A percentile compares a stretch with the other conserved stretches of the same genome.
Evolutionary conservation across 2,113 vertebrate genomes (phyloP).

Genomic region (Petaurus breviceps): DNA sequence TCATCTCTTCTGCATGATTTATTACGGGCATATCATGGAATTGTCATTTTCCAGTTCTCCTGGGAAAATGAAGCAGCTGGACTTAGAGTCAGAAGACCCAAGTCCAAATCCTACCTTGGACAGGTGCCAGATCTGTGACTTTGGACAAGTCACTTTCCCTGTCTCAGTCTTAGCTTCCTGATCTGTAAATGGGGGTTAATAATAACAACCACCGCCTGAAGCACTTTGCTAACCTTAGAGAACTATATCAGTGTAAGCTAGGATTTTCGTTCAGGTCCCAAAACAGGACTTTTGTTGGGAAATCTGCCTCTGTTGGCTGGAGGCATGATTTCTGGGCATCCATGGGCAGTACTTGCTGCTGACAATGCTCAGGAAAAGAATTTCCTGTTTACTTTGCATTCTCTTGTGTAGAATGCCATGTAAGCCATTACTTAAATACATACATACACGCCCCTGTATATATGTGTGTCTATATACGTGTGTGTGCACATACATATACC

Average conservation of each 20-base stretch:
- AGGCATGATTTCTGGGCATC: constrained; percentile 1
- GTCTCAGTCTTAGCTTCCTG: no score
- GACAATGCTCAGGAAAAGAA: neutral
- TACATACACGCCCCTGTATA: no score
- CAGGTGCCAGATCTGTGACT: neutral
- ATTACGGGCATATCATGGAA: neutral
- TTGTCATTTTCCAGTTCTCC: neutral
- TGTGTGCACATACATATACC: no score
- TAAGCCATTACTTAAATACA: neutral
- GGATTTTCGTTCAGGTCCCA: neutral
- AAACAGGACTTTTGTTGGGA: neutral
- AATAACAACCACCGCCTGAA: no score
- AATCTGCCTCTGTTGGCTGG: neutral
- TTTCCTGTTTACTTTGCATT: constrained; percentile 8
- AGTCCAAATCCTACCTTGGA: neutral
- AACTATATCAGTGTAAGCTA: neutral
- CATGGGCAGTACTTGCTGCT: constrained; percentile 7
- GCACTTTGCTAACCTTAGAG: no score
- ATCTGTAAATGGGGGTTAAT: no score
- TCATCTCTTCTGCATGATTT: no score
- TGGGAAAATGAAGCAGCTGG: no score
- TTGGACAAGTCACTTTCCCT: neutral
- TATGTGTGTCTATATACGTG: no score
- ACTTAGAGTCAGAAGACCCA: neutral
- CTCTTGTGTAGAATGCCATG: neutral